Conservation (phyloP, 2,797 vertebrate genomes). For the Tiaroga cobitis region DNA sequence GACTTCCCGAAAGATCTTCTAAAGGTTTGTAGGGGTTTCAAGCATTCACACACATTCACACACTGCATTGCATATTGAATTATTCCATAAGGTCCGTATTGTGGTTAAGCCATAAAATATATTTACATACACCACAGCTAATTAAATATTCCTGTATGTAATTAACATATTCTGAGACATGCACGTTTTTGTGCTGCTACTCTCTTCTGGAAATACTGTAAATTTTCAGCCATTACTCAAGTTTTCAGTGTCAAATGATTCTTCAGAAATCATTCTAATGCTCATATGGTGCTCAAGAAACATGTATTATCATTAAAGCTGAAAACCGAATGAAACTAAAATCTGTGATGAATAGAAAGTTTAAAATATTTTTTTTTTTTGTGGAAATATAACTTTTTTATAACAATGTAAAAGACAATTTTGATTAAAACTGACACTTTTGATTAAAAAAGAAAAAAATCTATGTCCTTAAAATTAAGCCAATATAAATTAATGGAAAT, state of each 20-base stretch:
- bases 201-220: not conserved
- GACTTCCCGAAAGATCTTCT: conserved; percentile 95
- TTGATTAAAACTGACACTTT: not conserved
- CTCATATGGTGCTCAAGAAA: not conserved
- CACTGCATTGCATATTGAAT: not conserved
- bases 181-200: not conserved
- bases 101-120: not conserved
- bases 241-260: not conserved
- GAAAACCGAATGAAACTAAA: not conserved
- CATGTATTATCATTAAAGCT: not conserved
- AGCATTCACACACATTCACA: conserved; percentile 12
- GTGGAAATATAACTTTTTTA: no score
- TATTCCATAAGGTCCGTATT: not conserved
- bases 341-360: not conserved
- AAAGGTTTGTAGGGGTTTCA: conserved; percentile 80
- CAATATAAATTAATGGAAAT: not conserved
- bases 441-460: not conserved
- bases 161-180: not conserved
- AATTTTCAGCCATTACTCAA: not conserved
- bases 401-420: not conserved
- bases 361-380: no score
- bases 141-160: conserved; percentile 1
- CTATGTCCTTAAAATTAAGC: not conserved
- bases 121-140: not conserved
- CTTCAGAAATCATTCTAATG: not conserved